These are phyloP conservation scores for Zaprionus ornatus DNA, from an alignment of 1,140 invertebrate species.

Conservation along the genomic window DNA sequence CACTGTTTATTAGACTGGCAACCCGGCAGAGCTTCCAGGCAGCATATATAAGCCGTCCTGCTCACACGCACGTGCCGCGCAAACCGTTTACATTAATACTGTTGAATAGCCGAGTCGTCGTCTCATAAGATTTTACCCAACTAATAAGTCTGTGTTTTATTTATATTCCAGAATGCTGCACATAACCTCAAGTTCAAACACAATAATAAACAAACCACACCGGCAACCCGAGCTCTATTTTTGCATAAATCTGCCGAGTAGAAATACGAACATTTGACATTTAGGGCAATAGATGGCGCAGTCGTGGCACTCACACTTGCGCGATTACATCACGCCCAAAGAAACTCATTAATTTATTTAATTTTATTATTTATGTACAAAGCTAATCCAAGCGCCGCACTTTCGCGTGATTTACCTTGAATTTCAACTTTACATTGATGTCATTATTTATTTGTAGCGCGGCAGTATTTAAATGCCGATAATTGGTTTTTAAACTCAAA, in stretches of 20 bases:
- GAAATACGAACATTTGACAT: slow-evolving; percentile 8
- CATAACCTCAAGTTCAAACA: slow-evolving; percentile 60
- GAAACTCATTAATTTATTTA: slow-evolving; percentile 55
- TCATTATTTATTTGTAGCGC: slow-evolving; percentile 49
- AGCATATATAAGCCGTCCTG: slow-evolving; percentile 37
- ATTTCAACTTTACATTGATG: slow-evolving; percentile 53
- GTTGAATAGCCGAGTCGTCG: slow-evolving; percentile 53
- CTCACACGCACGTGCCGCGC: slow-evolving; percentile 38
- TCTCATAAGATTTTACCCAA: slow-evolving; percentile 66
- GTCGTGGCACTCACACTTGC: slow-evolving; percentile 49
- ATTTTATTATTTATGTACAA: slow-evolving; percentile 15
- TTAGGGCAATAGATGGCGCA: slow-evolving; percentile 39
- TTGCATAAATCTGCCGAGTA: slow-evolving; percentile 16
- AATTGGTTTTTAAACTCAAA: slow-evolving; percentile 51
- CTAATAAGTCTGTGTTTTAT: slow-evolving; percentile 77
- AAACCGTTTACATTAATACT: slow-evolving; percentile 24
- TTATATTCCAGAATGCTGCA: slow-evolving; percentile 70
- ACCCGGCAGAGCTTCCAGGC: slow-evolving; percentile 37
- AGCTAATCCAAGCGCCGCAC: not conserved
- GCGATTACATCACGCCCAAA: slow-evolving; percentile 76
- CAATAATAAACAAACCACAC: slow-evolving; percentile 65
- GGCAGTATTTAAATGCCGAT: slow-evolving; percentile 60
- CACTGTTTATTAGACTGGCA: slow-evolving; percentile 6
- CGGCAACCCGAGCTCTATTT: not conserved
- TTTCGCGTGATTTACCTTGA: slow-evolving; percentile 56